Conservation (phyloP, 1,140 invertebrate species). For the Drosophila tristis region DNA sequence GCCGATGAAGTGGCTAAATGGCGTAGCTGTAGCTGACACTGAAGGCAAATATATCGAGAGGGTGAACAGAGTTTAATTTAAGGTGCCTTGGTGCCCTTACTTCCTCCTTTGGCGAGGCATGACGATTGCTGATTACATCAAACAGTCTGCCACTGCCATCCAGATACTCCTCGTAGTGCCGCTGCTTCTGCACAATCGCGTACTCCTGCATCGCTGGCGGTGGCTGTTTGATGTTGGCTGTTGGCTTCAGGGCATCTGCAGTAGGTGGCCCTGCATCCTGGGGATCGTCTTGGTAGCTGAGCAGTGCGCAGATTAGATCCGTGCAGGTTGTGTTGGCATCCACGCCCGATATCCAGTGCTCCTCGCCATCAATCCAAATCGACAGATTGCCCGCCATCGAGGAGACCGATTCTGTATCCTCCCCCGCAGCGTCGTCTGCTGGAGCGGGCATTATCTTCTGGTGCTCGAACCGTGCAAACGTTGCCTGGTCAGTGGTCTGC, state of each 20-base stretch:
- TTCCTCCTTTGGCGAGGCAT: constrained; percentile 30
- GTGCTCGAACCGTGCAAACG: background rate
- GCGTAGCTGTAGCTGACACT: constrained; percentile 70
- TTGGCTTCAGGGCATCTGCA: constrained; percentile 23
- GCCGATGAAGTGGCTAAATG: constrained; percentile 43
- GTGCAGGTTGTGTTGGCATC: constrained; percentile 90
- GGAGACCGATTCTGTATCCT: constrained; percentile 82
- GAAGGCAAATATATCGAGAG: background rate
- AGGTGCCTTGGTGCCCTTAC: constrained; percentile 1
- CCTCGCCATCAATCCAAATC: constrained; percentile 90
- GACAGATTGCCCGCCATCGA: constrained; percentile 88
- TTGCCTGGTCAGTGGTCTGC: constrained; percentile 23
- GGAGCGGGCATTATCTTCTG: background rate
- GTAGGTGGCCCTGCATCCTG: constrained; percentile 16
- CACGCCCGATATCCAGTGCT: constrained; percentile 92
- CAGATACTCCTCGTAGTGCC: constrained; percentile 73
- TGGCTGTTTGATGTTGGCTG: constrained; percentile 45
- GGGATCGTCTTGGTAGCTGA: constrained; percentile 67
- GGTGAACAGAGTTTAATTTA: constrained; percentile 10
- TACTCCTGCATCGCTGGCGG: constrained; percentile 46
- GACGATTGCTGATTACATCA: constrained; percentile 58
- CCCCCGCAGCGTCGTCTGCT: constrained; percentile 43
- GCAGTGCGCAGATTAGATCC: constrained; percentile 90
- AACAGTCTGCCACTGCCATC: constrained; percentile 66
- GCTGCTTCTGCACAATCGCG: constrained; percentile 73